Evolutionary conservation across 2,797 vertebrate species (phyloP).

Genomic region (Tauraco hartlaubi): DNA sequence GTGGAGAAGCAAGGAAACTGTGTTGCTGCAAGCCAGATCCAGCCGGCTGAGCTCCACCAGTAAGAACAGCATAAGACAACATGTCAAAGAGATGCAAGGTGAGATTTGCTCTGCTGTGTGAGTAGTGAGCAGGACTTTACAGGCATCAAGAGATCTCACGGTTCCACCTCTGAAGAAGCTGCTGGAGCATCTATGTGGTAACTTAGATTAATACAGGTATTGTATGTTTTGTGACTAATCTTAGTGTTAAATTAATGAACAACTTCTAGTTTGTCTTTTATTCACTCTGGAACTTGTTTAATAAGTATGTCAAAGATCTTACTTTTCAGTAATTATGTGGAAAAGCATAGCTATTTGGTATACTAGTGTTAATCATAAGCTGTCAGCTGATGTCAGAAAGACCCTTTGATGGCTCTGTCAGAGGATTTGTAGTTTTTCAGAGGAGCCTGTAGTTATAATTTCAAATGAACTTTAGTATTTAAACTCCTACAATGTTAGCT

Average conservation of each 20-base stretch:
- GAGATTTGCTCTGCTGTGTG: background rate
- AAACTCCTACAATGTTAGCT: background rate
- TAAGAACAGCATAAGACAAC: background rate
- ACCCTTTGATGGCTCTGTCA: background rate
- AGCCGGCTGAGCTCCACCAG: background rate
- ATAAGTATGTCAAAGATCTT: background rate
- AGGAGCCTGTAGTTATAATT: background rate
- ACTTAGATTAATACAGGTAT: background rate
- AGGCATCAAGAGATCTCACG: background rate
- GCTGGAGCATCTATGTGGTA: fast-evolving
- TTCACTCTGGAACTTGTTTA: background rate
- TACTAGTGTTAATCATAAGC: background rate
- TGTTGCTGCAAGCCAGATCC: background rate
- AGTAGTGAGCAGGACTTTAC: background rate
- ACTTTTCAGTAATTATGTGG: background rate
- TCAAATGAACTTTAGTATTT: background rate
- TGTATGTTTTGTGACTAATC: background rate
- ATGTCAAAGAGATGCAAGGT: background rate
- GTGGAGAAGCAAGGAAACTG: background rate
- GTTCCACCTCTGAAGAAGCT: background rate
- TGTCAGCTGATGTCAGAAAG: background rate
- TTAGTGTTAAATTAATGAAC: background rate
- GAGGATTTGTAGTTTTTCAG: background rate
- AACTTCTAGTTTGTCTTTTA: background rate
- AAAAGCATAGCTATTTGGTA: background rate